Evolutionary conservation across 2,888 invertebrate genomes (phyloP).

Genomic region (Thumatha senex): DNA sequence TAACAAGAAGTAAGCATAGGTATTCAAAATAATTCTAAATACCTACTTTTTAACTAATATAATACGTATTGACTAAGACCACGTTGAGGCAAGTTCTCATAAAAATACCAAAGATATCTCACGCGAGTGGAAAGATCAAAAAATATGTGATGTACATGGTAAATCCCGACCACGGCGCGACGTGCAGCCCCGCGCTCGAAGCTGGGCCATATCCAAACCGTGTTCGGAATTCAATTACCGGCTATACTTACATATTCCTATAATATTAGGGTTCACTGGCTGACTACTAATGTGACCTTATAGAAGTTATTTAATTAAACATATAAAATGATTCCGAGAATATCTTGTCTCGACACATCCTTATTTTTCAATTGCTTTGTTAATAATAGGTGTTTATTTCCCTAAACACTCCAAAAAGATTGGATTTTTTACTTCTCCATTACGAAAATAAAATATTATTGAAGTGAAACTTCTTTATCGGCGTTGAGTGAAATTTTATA

Average conservation of each 20-base stretch:
- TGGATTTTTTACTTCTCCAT: too few relatives aligned
- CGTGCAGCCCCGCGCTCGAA: constrained; percentile 59
- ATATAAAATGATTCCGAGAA: neutral
- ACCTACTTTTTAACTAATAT: too few relatives aligned
- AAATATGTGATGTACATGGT: constrained; percentile 69
- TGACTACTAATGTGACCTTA: neutral
- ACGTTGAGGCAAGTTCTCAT: constrained; percentile 43
- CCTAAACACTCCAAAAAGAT: too few relatives aligned
- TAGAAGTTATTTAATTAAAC: neutral
- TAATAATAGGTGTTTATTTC: too few relatives aligned
- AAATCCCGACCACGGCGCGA: constrained; percentile 70
- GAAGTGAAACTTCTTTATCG: too few relatives aligned
- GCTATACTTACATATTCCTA: constrained; percentile 51
- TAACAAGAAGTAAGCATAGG: too few relatives aligned
- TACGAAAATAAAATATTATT: too few relatives aligned
- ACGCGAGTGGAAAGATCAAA: constrained; percentile 63
- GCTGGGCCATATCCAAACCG: constrained; percentile 51
- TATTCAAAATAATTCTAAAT: too few relatives aligned
- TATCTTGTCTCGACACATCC: neutral
- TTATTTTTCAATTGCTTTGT: too few relatives aligned
- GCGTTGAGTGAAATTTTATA: too few relatives aligned
- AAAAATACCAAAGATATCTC: constrained; percentile 66
- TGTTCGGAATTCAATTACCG: constrained; percentile 73
- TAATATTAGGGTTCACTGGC: constrained; percentile 48
- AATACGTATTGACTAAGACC: too few relatives aligned